These are phyloP conservation scores for Agrochola litura DNA, from an alignment of 2,888 invertebrate genomes.

Conservation along the genomic window DNA sequence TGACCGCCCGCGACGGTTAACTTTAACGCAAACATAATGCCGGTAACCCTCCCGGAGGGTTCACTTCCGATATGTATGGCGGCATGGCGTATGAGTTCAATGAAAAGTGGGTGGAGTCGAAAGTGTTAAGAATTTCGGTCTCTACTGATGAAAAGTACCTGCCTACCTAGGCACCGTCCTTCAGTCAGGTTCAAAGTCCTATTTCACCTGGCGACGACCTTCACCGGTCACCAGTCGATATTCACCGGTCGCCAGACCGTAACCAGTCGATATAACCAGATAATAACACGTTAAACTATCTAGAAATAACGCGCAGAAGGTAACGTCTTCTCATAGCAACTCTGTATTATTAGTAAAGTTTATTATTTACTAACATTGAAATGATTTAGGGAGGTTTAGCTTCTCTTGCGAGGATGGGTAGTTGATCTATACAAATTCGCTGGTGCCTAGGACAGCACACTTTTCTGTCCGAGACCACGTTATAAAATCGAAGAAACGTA, in stretches of 20 bases:
- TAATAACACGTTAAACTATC: neutral
- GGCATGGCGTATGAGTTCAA: no score
- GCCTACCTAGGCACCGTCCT: neutral
- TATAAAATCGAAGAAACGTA: neutral
- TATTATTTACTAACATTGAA: neutral
- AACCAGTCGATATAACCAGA: neutral
- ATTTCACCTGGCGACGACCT: slow-evolving; percentile 6
- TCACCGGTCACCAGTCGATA: neutral
- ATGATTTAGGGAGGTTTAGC: neutral
- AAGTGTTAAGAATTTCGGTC: neutral
- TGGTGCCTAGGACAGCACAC: neutral
- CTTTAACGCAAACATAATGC: no score
- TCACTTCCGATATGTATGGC: no score
- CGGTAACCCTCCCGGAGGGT: no score
- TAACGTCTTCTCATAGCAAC: neutral
- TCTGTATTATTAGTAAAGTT: neutral
- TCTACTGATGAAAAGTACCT: neutral
- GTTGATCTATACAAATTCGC: neutral
- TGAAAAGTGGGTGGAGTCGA: no score
- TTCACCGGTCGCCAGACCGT: no score
- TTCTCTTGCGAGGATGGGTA: no score
- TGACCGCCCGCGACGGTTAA: no score
- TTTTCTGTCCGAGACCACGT: neutral
- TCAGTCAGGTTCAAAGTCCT: slow-evolving; percentile 16
- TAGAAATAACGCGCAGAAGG: slow-evolving; percentile 8